phyloP scores from a whole-genome alignment of 2,797 vertebrate genomes.

The Hafferia zeledoni region DNA sequence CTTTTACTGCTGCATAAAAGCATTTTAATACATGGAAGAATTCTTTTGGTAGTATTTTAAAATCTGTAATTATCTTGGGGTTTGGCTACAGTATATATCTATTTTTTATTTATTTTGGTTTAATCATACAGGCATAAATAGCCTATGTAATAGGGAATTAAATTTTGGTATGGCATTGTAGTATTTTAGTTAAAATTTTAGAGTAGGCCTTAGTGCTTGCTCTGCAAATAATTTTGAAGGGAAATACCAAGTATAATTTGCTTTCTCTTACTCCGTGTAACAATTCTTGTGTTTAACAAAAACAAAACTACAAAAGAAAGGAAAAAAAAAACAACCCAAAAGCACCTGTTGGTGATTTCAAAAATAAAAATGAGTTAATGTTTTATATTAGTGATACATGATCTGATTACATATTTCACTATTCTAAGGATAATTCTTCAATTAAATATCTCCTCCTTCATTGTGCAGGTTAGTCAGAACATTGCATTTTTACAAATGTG shows the following conservation, averaged over 20 bases:
- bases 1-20: background rate
- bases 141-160: background rate
- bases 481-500: background rate
- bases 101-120: background rate
- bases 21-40: background rate
- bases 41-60: background rate
- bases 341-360: background rate
- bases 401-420: background rate
- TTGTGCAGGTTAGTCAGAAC: background rate
- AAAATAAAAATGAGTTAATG: background rate
- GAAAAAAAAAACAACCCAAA: background rate
- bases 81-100: background rate
- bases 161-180: background rate
- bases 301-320: background rate
- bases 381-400: background rate
- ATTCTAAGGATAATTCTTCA: background rate
- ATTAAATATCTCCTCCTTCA: background rate
- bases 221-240: background rate
- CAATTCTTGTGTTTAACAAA: background rate
- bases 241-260: background rate
- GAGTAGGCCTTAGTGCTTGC: background rate
- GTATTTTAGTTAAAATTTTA: background rate
- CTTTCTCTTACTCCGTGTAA: background rate
- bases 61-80: background rate
- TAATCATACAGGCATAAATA: background rate